Evolutionary conservation across 2,797 vertebrate species (phyloP), one percentile per base, ranked within the genome.

Genomic region (Pachyuromys duprasi): DNA sequence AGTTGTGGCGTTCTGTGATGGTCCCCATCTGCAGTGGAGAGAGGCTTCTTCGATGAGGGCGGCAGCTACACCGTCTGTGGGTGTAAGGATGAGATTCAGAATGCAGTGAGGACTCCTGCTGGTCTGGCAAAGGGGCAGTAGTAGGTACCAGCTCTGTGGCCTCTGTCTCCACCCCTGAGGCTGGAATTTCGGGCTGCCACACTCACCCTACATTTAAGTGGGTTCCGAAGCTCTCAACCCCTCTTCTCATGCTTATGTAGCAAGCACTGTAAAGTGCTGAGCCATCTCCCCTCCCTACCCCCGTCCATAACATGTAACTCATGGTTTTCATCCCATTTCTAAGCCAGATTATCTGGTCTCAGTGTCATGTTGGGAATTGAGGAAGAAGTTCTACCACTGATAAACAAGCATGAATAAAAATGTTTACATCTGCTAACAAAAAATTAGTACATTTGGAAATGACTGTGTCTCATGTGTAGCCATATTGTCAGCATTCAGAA

Each of bases 311-410:
- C 45, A 3, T 70, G 69, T 39, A 95, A 53, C 53, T 53, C 90
- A 2, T 74, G 55, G 15, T 90, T 89, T 78, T 81, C 87, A 60
- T 4, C 55, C 31, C 11, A 26, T 87, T 93, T 87, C 55, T 89
- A 93, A 62, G 39, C 17, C 83, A 65, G 86, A 31, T 83, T 76
- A 76, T 87, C 33, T 89, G 83, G 28, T 55, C 70, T 55, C 86
- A 63, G 12, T 89, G 55, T 80, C 79, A 78, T 76, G 31, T 86
- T 94, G 17, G 36, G 74, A 93, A 55, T 2, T 78, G 20, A 80
- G 72, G 89, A 86, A 75, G n/a, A 83, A 83, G 39, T 80, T 65
- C 86, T 86, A 63, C 57, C n/a, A 57, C 11, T 60, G 13, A 45
- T 63, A 13, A 93, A 36, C 78, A 91, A 72, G 60, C 36, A 17